Conservation (phyloP, 2,797 vertebrate species). For the Crenichthys baileyi region DNA sequence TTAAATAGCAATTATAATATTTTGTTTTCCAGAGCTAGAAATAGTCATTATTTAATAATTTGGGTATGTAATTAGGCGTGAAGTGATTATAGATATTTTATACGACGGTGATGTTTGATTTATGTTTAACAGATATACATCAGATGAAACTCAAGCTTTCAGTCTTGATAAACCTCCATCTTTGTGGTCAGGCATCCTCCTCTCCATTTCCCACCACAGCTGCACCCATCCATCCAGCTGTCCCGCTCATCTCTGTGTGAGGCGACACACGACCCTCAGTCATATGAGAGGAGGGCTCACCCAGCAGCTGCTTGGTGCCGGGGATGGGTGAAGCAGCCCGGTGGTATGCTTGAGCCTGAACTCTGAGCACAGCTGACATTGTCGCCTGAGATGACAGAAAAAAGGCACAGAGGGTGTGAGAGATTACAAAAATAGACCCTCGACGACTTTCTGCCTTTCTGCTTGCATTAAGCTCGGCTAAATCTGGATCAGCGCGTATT, state of each 20-base stretch:
- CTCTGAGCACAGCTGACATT: slow-evolving; percentile 78
- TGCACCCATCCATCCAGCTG: slow-evolving; percentile 69
- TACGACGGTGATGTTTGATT: background rate
- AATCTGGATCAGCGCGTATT: slow-evolving; percentile 72
- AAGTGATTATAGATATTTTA: background rate
- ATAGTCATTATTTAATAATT: background rate
- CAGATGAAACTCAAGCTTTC: slow-evolving; percentile 4
- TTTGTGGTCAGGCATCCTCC: slow-evolving; percentile 44
- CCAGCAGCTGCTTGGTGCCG: slow-evolving; percentile 77
- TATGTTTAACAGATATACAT: background rate
- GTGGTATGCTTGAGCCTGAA: slow-evolving; percentile 72
- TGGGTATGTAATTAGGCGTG: background rate
- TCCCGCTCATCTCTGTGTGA: slow-evolving; percentile 58
- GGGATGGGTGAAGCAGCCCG: slow-evolving; percentile 59
- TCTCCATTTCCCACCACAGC: slow-evolving; percentile 55
- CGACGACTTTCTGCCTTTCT: slow-evolving; percentile 55
- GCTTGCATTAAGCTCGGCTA: slow-evolving; percentile 64
- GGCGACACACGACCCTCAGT: slow-evolving; percentile 67
- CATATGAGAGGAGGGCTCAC: slow-evolving; percentile 66
- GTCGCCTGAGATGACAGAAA: slow-evolving; percentile 48
- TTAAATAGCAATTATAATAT: too few relatives aligned
- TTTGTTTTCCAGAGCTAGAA: background rate
- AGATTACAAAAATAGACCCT: slow-evolving; percentile 74
- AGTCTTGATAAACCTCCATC: slow-evolving; percentile 44
- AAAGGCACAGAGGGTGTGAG: slow-evolving; percentile 48